phyloP scores from a whole-genome alignment of 1,140 invertebrate species.

The Lethrus apterus region DNA sequence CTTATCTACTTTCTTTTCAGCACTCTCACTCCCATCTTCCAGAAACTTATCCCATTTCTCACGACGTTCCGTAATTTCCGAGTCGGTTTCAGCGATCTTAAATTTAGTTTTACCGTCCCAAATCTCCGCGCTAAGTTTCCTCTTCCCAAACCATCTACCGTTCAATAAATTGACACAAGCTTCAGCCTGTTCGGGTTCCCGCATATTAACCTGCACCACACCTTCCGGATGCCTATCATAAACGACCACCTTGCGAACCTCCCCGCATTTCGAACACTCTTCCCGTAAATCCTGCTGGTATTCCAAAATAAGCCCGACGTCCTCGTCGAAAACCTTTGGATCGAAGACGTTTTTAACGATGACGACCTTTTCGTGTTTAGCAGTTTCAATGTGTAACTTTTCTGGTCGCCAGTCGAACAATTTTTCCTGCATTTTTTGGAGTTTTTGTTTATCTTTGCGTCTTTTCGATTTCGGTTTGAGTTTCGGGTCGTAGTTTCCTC shows the following conservation, averaged over 20 bases:
- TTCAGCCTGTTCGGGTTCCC: constrained; percentile 85
- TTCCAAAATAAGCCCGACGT: constrained; percentile 82
- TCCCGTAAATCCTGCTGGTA: constrained; percentile 85
- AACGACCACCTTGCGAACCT: constrained; percentile 85
- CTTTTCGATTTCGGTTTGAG: constrained; percentile 90
- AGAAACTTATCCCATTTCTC: constrained; percentile 85
- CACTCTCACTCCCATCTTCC: constrained; percentile 48
- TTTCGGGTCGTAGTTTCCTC: constrained; percentile 90
- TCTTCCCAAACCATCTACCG: constrained; percentile 84
- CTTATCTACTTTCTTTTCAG: constrained; percentile 32
- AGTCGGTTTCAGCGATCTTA: constrained; percentile 84
- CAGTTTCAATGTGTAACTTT: constrained; percentile 72
- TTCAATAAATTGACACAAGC: constrained; percentile 81
- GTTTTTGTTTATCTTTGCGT: constrained; percentile 81
- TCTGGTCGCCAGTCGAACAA: constrained; percentile 96
- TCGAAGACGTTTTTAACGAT: constrained; percentile 93
- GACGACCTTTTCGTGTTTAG: constrained; percentile 84
- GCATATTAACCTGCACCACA: constrained; percentile 86
- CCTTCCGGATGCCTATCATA: constrained; percentile 94
- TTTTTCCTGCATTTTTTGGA: constrained; percentile 91
- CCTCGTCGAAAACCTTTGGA: constrained; percentile 81
- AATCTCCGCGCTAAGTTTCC: constrained; percentile 74
- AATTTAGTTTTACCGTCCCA: constrained; percentile 97
- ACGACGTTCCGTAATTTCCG: constrained; percentile 72
- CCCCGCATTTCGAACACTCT: constrained; percentile 87